Percentiles rank a stretch among this genome's conserved stretches.
Evolutionary conservation across 1,140 invertebrate genomes (phyloP).

Genomic region (Drosophila paulistorum): DNA sequence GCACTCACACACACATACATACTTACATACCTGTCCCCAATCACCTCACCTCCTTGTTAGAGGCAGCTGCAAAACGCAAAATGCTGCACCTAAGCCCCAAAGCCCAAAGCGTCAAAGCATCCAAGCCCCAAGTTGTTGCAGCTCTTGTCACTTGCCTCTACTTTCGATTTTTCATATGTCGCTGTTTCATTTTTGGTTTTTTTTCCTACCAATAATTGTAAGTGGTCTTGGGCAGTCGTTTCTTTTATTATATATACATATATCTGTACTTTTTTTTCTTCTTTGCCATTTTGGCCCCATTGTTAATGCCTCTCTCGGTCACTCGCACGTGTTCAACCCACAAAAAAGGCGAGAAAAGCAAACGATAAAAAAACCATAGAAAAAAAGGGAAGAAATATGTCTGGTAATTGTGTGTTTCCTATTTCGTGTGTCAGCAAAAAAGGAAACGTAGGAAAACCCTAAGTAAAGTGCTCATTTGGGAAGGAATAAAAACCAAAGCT

Average conservation of each 20-base stretch:
- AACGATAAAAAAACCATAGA: conserved; percentile 11
- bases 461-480: conserved; percentile 35
- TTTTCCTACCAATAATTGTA: conserved; percentile 46
- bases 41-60: conserved; percentile 21
- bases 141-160: conserved; percentile 43
- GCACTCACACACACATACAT: not conserved
- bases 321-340: conserved; percentile 66
- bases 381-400: conserved; percentile 65
- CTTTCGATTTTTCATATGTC: conserved; percentile 74
- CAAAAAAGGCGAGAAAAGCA: conserved; percentile 42
- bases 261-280: not conserved
- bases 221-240: conserved; percentile 72
- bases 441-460: conserved; percentile 29
- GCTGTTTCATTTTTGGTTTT: conserved; percentile 29
- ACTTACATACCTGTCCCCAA: conserved; percentile 5
- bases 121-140: conserved; percentile 7
- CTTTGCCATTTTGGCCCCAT: conserved; percentile 44
- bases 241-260: conserved; percentile 16
- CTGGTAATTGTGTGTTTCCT: conserved; percentile 60
- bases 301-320: conserved; percentile 47
- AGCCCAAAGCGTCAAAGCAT: no score
- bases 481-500: not conserved
- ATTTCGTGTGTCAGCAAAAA: conserved; percentile 54
- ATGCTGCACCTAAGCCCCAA: conserved; percentile 58
- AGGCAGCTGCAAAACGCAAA: conserved; percentile 55